Conservation (phyloP, 2,113 vertebrate genomes). For the Cyrtonyx montezumae region DNA sequence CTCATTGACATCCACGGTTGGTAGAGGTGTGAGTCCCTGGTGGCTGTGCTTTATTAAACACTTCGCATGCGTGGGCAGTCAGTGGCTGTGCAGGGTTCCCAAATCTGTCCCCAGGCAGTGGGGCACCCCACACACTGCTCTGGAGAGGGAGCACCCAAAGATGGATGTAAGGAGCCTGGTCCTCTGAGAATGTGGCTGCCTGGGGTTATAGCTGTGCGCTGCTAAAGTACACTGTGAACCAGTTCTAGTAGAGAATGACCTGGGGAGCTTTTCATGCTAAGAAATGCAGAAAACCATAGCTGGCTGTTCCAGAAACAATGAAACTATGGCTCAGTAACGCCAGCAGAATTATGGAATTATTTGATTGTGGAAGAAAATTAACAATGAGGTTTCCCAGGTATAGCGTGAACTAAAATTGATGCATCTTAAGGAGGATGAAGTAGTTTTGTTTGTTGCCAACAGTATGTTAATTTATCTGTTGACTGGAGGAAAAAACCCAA, state of each 20-base stretch:
- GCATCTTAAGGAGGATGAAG: not conserved
- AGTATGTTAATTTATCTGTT: not conserved
- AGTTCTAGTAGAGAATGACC: not conserved
- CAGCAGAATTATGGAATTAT: not conserved
- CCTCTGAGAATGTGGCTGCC: not conserved
- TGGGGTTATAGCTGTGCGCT: not conserved
- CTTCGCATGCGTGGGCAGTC: not conserved
- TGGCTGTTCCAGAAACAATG: not conserved
- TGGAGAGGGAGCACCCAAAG: rapidly evolving
- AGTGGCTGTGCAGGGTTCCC: not conserved
- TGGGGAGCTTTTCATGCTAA: not conserved
- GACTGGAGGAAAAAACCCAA: not conserved
- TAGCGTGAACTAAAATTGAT: not conserved
- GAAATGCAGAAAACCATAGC: not conserved
- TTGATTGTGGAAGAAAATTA: not conserved
- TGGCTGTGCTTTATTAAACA: not conserved
- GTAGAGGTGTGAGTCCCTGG: not conserved
- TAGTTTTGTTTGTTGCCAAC: not conserved
- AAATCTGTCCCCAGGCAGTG: not conserved
- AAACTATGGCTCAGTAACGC: not conserved
- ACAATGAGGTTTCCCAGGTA: not conserved
- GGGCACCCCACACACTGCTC: rapidly evolving
- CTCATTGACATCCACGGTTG: rapidly evolving
- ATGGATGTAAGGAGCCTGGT: rapidly evolving
- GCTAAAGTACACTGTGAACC: not conserved